Evolutionary conservation across 2,113 vertebrate genomes (phyloP), one percentile per base, ranked within the genome.

Genomic region (Heloderma charlesbogerti): DNA sequence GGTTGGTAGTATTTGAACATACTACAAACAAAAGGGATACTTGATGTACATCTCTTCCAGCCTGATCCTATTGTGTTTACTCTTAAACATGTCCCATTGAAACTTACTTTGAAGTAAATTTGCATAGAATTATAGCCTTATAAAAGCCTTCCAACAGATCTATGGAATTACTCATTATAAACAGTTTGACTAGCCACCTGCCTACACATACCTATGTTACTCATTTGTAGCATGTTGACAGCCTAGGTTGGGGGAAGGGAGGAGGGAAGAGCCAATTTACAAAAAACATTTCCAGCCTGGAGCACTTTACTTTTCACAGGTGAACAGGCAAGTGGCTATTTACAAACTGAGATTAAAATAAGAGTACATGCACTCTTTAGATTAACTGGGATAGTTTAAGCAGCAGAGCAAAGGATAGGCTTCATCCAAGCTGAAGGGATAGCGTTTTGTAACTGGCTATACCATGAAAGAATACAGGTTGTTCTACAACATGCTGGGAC

Each of bases 401-500:
- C 27, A 63, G 78, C 40, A 66, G 27, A 88, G 29, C 15, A 43
- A 4, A 78, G 22, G 8, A 37, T 6, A 72, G 18, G 67, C 31
- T 72, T 45, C 31, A 86, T 43, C 13, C 43, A 86, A 48, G 66
- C 6, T 67, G 37, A 67, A 51, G 31, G 18, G 40, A 13, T 48
- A n/a, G 81, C 94, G 94, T 67, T 51, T 40, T 90, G 66, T 51
- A 27, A 20, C n/a, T 34, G 8, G 71, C 16, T 48, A 83, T 31
- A 92, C 84, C 45, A 69, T 51, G 88, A 29, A 93, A 88, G 60
- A 94, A 86, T 71, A 81, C 48, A 91, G 90, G 48, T 51, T 34
- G 1, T 75, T 92, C 75, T 82, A 37, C 40, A 90, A 93, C 90
- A 94, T 31, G 25, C 29, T 69, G 69, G 81, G 8, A 9, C n/a